A percentile compares a stretch with the other conserved stretches of the same genome.
Evolutionary conservation across 2,888 invertebrate genomes (phyloP).

Genomic region (Thymelicus acteon): DNA sequence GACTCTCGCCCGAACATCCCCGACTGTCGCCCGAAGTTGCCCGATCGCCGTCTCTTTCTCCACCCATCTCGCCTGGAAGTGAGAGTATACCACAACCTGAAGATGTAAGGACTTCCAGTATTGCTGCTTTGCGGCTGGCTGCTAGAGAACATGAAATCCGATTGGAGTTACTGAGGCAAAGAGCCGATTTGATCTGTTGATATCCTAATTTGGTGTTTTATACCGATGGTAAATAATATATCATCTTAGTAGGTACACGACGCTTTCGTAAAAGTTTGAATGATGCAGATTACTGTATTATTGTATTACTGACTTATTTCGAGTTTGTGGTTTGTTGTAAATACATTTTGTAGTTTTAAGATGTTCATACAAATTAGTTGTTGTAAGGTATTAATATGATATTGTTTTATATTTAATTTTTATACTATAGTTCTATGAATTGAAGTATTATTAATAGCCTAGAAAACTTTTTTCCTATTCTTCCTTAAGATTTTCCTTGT

Average conservation of each 20-base stretch:
- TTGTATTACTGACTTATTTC: neutral
- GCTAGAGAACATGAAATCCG: constrained; percentile 95
- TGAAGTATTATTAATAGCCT: constrained; percentile 3
- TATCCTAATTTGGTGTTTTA: neutral
- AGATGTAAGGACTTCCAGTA: constrained; percentile 93
- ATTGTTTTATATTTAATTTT: neutral
- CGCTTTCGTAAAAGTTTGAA: too few species aligned
- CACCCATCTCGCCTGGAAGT: constrained; percentile 80
- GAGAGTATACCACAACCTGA: constrained; percentile 77
- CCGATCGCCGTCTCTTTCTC: constrained; percentile 78
- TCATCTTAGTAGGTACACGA: too few species aligned
- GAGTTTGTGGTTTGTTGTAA: constrained; percentile 5
- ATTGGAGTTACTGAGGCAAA: constrained; percentile 90
- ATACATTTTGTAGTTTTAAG: constrained; percentile 2
- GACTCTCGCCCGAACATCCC: constrained; percentile 55
- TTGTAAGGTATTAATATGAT: neutral
- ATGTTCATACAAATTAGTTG: constrained; percentile 10
- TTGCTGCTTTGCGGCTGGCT: constrained; percentile 93
- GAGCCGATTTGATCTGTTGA: constrained; percentile 81
- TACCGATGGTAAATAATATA: too few species aligned
- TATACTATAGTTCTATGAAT: neutral
- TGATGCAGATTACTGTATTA: too few species aligned
- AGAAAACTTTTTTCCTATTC: neutral
- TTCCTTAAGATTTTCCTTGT: neutral
- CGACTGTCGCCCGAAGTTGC: constrained; percentile 58